A percentile compares a stretch with the other conserved stretches of the same genome.
Conservation (phyloP, 2,113 vertebrate species). For the Mola mola region DNA sequence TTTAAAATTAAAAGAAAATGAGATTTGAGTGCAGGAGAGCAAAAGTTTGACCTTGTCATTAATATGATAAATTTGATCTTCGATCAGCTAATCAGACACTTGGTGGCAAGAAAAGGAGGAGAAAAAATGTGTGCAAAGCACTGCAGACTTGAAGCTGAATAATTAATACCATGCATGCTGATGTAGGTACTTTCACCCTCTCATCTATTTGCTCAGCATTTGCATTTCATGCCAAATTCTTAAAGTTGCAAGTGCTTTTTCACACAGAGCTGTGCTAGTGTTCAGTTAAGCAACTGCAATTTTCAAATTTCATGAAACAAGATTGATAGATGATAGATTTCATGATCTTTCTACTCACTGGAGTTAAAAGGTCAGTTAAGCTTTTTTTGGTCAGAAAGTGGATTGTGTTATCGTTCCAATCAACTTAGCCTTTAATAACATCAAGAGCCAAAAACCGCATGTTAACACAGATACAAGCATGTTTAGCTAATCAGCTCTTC, state of each 20-base stretch:
- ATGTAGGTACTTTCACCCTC: constrained; percentile 1
- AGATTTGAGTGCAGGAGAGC: too few species aligned
- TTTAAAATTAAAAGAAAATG: too few species aligned
- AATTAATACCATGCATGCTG: neutral
- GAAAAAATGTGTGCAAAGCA: constrained; percentile 9
- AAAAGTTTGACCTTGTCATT: constrained; percentile 23
- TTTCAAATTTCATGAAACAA: constrained; percentile 1
- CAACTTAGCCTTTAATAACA: too few species aligned
- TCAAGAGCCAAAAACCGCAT: too few species aligned
- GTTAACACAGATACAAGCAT: too few species aligned
- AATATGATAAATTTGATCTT: constrained; percentile 10
- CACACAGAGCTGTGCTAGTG: neutral
- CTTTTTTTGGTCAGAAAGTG: too few species aligned
- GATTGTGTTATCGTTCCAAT: too few species aligned
- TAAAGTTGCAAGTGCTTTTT: neutral
- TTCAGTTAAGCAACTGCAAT: constrained; percentile 17
- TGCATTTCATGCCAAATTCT: neutral
- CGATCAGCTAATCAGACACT: neutral
- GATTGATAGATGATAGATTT: too few species aligned
- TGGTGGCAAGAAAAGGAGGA: constrained; percentile 2
- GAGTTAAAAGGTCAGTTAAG: too few species aligned
- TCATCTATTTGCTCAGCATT: neutral
- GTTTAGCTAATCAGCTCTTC: too few species aligned
- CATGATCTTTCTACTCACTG: too few species aligned
- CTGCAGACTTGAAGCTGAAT: constrained; percentile 17